Evolutionary conservation across 2,113 vertebrate species (phyloP).

Genomic region (Oreochromis niloticus): DNA sequence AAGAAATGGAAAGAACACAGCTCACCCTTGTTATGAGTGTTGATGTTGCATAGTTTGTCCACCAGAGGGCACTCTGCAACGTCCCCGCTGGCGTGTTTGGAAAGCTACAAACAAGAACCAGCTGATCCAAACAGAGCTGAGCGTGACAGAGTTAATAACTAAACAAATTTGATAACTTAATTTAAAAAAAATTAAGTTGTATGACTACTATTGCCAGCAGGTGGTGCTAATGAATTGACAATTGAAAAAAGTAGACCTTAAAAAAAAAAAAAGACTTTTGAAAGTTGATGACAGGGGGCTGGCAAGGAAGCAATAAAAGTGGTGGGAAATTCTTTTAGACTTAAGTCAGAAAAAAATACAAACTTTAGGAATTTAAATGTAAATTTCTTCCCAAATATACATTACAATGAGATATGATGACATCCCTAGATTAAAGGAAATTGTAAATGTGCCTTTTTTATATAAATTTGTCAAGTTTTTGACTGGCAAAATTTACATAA

Average conservation of each 20-base stretch:
- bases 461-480: neutral
- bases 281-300: neutral
- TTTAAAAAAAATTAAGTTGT: accelerated
- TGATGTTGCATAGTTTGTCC: neutral
- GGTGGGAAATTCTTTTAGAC: accelerated
- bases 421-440: neutral
- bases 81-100: neutral
- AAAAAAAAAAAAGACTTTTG: neutral
- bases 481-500: neutral
- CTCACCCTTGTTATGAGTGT: neutral
- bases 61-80: neutral
- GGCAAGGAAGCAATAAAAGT: neutral
- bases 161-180: neutral
- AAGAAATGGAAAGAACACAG: neutral
- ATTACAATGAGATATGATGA: neutral
- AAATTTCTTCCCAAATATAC: neutral
- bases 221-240: neutral
- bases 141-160: accelerated
- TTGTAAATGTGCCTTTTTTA: neutral
- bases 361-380: neutral
- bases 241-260: neutral
- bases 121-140: neutral
- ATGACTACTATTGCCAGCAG: neutral
- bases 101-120: neutral
- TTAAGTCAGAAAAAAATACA: neutral